A percentile compares a stretch with the other conserved stretches of the same genome.
phyloP scores from a whole-genome alignment of 2,888 invertebrate species.

The Macrophya alboannulata region DNA sequence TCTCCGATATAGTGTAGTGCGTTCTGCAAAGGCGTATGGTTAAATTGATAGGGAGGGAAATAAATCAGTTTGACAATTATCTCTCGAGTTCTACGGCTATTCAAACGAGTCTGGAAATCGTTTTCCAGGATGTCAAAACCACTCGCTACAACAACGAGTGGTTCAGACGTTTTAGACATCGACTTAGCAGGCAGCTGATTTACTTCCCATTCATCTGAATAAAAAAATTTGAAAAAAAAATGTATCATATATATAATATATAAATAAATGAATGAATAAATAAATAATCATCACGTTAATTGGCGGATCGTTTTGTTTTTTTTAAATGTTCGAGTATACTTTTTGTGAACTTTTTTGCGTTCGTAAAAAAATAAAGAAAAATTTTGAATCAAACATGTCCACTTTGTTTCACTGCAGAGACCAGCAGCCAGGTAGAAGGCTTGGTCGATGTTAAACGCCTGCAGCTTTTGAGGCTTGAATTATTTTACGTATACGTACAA shows the following conservation, averaged over 20 bases:
- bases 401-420: neutral
- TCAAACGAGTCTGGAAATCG: neutral
- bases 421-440: neutral
- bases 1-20: too few relatives aligned
- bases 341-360: neutral
- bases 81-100: neutral
- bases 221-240: too few relatives aligned
- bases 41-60: neutral
- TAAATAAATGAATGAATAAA: neutral
- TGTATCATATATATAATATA: too few relatives aligned
- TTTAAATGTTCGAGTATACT: too few relatives aligned
- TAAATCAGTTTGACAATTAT: conserved; percentile 15
- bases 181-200: neutral
- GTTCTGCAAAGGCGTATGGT: too few relatives aligned
- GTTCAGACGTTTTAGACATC: neutral
- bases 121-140: conserved; percentile 1
- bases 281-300: neutral
- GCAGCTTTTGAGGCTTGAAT: conserved; percentile 3
- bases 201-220: neutral
- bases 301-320: neutral
- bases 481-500: conserved; percentile 24
- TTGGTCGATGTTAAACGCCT: neutral
- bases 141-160: neutral
- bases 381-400: neutral
- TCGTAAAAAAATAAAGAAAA: too few relatives aligned